Evolutionary conservation across 2,888 invertebrate species (phyloP).

Genomic region (Conchocele bisecta): DNA sequence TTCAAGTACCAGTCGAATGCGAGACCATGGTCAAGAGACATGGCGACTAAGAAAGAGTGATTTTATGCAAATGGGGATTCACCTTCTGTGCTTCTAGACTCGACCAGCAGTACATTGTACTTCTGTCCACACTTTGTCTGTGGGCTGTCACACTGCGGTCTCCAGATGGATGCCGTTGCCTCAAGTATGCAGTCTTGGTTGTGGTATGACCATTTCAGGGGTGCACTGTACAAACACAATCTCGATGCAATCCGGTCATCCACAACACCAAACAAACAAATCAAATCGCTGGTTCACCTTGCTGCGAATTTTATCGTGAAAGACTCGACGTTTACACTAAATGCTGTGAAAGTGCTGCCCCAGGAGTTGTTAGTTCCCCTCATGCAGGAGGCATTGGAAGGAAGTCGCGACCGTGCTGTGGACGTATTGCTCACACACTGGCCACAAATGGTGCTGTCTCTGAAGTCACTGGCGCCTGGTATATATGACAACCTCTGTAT

Average conservation of each 20-base stretch:
- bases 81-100: too few species aligned
- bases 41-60: too few species aligned
- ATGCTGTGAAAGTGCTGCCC: conserved; percentile 60
- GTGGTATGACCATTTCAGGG: conserved; percentile 73
- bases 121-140: too few species aligned
- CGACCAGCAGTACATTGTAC: too few species aligned
- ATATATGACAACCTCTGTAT: conserved; percentile 70
- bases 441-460: conserved; percentile 70
- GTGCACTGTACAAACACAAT: conserved; percentile 75
- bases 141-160: too few species aligned
- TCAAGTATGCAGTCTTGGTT: conserved; percentile 66
- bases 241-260: conserved; percentile 36
- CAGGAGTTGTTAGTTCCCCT: conserved; percentile 68
- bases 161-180: too few species aligned
- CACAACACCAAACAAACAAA: conserved; percentile 36
- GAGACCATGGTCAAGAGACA: too few species aligned
- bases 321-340: conserved; percentile 69
- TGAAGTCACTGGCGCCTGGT: conserved; percentile 73
- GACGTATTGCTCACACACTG: conserved; percentile 75
- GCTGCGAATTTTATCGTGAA: conserved; percentile 72
- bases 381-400: conserved; percentile 74
- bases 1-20: too few species aligned
- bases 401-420: conserved; percentile 73
- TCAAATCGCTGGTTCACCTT: conserved; percentile 69
- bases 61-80: too few species aligned